Evolutionary conservation across 2,113 vertebrate species (phyloP).

Genomic region (Erythrolamprus reginae): DNA sequence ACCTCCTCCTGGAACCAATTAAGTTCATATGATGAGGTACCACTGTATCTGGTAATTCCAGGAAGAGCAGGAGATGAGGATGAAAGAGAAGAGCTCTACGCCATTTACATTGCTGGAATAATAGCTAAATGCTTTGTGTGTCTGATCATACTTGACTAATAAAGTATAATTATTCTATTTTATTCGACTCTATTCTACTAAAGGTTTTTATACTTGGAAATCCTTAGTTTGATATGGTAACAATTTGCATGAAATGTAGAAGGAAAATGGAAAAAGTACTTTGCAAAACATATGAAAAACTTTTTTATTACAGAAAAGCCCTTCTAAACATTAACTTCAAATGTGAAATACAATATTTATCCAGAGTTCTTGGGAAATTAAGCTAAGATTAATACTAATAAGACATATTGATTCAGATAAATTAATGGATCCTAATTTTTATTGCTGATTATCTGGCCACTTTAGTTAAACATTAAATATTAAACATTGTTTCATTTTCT

Average conservation of each 20-base stretch:
- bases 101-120: not conserved
- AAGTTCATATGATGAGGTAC: no score
- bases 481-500: not conserved
- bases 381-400: not conserved
- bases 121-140: not conserved
- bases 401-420: not conserved
- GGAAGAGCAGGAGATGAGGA: not conserved
- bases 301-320: not conserved
- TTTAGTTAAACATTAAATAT: not conserved
- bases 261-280: not conserved
- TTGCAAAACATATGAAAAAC: not conserved
- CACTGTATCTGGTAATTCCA: not conserved
- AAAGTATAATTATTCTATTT: not conserved
- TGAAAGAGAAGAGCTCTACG: not conserved
- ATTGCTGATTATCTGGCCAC: not conserved
- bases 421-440: not conserved
- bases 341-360: not conserved
- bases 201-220: not conserved
- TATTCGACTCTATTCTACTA: not conserved
- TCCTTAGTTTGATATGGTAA: not conserved
- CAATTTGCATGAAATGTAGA: not conserved
- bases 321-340: not conserved
- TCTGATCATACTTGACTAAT: not conserved
- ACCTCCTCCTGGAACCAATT: no score
- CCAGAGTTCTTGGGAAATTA: not conserved